Base-by-base conservation (phyloP, 2,888 invertebrate species). In the Eupithecia dodoneata region DNA sequence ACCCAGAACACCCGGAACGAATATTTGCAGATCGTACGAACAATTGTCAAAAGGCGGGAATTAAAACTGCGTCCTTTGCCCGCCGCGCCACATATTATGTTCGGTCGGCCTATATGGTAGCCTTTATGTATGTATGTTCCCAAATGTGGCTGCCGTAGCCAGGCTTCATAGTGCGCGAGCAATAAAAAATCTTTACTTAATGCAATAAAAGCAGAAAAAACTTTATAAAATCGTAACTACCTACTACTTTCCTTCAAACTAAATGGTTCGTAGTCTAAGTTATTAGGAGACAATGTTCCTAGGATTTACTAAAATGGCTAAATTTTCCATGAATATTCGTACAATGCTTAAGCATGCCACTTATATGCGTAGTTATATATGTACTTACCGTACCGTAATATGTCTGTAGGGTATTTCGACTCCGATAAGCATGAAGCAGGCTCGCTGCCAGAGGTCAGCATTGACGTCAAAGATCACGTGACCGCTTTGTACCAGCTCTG, bases 401-500 rank as follows among this genome's bases (percentile, higher is more conserved):
- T 87, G 86, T 30, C 66, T 87, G 88, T 88, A 88, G 90, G 91
- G 90, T 91, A 92, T 92, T 92, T 92, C 83, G 91, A 90, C 86
- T 89, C 84, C 87, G 94, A 94, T 95, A 94, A 93, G 93, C 89
- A 89, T 89, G 88, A 92, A 92, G 93, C 91, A 91, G 89, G 91
- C 91, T 89, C 90, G 90, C 89, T 86, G 85, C 87, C 94, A 96
- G 96, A 96, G 96, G 96, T 96, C 96, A 96, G 94, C 92, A 96
- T 96, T 96, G 96, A 96, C 96, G 96, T 96, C 96, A 96, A 96
- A 96, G 93, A 91, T 96, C 96, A 96, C 96, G 96, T 96, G 96
- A 95, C 90, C 89, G 87, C 86, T 86, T 84, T 85, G 85, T 86
- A 85, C 85, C 69, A 85, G 83, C 80, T 82, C 86, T 86, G 84